A percentile compares a stretch with the other conserved stretches of the same genome.
phyloP scores from a whole-genome alignment of 2,797 vertebrate genomes.

The Anguilla obscura region DNA sequence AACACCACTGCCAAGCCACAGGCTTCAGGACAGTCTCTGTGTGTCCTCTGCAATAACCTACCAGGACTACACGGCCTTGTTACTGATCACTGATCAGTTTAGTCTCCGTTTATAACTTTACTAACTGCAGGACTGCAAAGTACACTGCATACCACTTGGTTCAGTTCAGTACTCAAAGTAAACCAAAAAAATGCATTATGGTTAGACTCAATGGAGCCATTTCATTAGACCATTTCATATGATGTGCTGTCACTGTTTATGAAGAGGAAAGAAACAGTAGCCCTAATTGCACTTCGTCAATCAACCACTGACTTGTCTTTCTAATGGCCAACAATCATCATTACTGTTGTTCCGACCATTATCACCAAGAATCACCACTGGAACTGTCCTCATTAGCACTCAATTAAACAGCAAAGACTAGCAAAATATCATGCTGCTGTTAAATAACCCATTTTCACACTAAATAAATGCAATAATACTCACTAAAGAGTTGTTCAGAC shows the following conservation, averaged over 20 bases:
- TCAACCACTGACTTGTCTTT: background rate
- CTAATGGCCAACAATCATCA: background rate
- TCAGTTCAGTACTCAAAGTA: background rate
- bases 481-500: conserved; percentile 85
- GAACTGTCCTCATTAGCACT: background rate
- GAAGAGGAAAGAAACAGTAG: background rate
- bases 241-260: background rate
- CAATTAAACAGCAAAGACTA: background rate
- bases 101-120: background rate
- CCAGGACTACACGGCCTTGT: background rate
- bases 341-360: background rate
- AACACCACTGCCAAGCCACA: background rate
- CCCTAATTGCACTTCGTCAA: background rate
- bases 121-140: background rate
- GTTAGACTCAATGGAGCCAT: background rate
- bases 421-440: background rate
- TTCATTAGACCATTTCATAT: background rate
- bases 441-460: background rate
- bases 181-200: background rate
- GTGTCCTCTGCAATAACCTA: background rate
- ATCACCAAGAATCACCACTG: background rate
- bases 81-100: background rate
- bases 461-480: conserved; percentile 49
- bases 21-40: background rate
- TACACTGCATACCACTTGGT: background rate